A percentile compares a stretch with the other conserved stretches of the same genome.
phyloP scores from a whole-genome alignment of 2,888 invertebrate species.

The Nebria salina region DNA sequence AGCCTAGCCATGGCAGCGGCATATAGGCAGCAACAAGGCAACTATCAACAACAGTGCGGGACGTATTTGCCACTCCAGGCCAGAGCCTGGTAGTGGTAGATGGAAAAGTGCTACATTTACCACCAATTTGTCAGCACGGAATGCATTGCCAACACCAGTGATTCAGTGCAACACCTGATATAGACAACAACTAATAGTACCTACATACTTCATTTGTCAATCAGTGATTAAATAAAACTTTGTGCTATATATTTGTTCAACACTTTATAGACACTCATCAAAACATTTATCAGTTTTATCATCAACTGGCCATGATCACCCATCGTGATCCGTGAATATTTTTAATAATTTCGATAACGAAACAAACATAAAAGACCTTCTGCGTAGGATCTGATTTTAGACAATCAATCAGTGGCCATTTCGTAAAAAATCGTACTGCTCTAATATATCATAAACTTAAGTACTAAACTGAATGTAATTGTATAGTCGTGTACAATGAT shows the following conservation, averaged over 20 bases:
- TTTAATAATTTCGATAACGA: no score
- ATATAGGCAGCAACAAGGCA: conserved; percentile 70
- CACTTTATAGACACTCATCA: neutral
- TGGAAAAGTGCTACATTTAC: conserved; percentile 8
- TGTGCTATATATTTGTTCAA: no score
- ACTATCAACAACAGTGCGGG: conserved; percentile 84
- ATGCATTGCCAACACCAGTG: neutral
- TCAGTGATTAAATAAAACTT: no score
- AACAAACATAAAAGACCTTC: no score
- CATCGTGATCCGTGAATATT: no score
- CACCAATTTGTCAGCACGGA: neutral
- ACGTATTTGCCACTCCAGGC: conserved; percentile 86
- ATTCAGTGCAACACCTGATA: no score
- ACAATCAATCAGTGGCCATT: neutral
- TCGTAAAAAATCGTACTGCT: neutral
- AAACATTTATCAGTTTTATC: neutral
- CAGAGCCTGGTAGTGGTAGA: conserved; percentile 78
- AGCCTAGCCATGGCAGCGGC: conserved; percentile 66
- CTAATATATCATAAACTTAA: neutral
- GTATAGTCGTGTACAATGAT: neutral
- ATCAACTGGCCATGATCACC: neutral
- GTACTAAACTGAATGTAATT: neutral
- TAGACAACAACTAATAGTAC: neutral
- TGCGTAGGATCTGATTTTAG: neutral
- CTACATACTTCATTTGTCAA: neutral